A percentile compares a stretch with the other conserved stretches of the same genome.
Conservation (phyloP, 2,797 vertebrate species). For the Scarus forsteni region DNA sequence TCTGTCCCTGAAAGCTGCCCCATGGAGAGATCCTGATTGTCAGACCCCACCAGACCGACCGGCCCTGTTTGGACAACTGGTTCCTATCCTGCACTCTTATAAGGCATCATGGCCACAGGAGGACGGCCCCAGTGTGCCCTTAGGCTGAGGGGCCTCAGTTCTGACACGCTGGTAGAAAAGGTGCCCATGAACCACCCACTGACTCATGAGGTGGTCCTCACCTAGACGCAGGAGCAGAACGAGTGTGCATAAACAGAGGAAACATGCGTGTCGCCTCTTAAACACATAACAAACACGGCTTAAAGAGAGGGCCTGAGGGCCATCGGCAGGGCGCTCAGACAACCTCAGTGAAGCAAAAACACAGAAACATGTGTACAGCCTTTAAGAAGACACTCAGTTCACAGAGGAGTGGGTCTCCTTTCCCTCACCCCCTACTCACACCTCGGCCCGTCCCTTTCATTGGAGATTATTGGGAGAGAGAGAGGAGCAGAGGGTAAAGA, state of each 20-base stretch:
- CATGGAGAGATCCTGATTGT: slow-evolving; percentile 69
- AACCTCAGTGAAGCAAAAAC: slow-evolving; percentile 70
- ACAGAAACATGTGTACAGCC: slow-evolving; percentile 82
- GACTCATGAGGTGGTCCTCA: slow-evolving; percentile 46
- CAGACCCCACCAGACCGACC: slow-evolving; percentile 65
- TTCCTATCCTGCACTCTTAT: slow-evolving; percentile 76
- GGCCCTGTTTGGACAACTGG: slow-evolving; percentile 87
- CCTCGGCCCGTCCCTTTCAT: slow-evolving; percentile 74
- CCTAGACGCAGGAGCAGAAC: slow-evolving; percentile 26
- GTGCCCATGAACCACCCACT: slow-evolving; percentile 66
- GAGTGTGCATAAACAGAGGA: slow-evolving; percentile 29
- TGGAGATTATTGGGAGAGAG: slow-evolving; percentile 76
- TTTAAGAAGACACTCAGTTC: slow-evolving; percentile 80
- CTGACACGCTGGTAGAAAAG: slow-evolving; percentile 31
- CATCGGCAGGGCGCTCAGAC: slow-evolving; percentile 59
- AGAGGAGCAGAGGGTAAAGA: slow-evolving; percentile 79
- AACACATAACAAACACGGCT: slow-evolving; percentile 56
- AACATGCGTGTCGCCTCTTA: slow-evolving; percentile 30
- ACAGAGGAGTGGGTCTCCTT: slow-evolving; percentile 66
- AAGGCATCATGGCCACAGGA: slow-evolving; percentile 51
- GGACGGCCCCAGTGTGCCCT: slow-evolving; percentile 36
- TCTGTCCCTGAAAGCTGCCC: slow-evolving; percentile 66
- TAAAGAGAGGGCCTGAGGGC: slow-evolving; percentile 73
- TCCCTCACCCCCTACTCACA: slow-evolving; percentile 59
- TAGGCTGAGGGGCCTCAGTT: slow-evolving; percentile 28